Conservation (phyloP, 1,140 invertebrate genomes). For the Nilaparvata lugens region DNA sequence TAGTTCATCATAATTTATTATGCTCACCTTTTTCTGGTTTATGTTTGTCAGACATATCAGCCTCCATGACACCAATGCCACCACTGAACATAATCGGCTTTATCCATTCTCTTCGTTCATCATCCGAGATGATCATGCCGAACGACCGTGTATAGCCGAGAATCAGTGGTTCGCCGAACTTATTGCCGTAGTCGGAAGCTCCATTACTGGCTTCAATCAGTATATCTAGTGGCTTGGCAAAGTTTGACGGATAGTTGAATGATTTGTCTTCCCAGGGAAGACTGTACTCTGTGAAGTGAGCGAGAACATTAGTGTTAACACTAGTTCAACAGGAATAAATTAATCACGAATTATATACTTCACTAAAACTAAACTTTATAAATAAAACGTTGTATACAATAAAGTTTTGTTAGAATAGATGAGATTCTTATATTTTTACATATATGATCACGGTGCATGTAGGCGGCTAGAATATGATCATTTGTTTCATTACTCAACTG, state of each 20-base stretch:
- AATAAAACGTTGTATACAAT: too few relatives aligned
- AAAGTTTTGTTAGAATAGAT: too few relatives aligned
- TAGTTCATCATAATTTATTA: too few relatives aligned
- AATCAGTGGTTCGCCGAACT: slow-evolving; percentile 95
- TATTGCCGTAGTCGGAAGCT: slow-evolving; percentile 97
- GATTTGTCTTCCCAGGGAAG: slow-evolving; percentile 77
- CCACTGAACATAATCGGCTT: slow-evolving; percentile 99
- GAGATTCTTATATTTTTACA: too few relatives aligned
- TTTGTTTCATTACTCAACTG: too few relatives aligned
- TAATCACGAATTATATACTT: too few relatives aligned
- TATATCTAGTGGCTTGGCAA: slow-evolving; percentile 80
- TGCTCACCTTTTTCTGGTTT: slow-evolving; percentile 53
- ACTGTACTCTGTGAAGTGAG: slow-evolving; percentile 49
- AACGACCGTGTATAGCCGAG: slow-evolving; percentile 86
- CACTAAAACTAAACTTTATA: too few relatives aligned
- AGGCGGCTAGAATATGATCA: too few relatives aligned
- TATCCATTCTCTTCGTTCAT: slow-evolving; percentile 80
- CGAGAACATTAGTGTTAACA: too few relatives aligned
- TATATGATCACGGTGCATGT: too few relatives aligned
- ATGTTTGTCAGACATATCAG: slow-evolving; percentile 64
- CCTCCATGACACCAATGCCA: slow-evolving; percentile 84
- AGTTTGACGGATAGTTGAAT: slow-evolving; percentile 76
- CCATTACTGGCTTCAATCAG: slow-evolving; percentile 95
- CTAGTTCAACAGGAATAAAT: too few relatives aligned
- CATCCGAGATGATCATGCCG: slow-evolving; percentile 56